Percentiles rank a stretch among this genome's conserved stretches.
Evolutionary conservation across 2,888 invertebrate genomes (phyloP).

Genomic region (Sphinx pinastri): DNA sequence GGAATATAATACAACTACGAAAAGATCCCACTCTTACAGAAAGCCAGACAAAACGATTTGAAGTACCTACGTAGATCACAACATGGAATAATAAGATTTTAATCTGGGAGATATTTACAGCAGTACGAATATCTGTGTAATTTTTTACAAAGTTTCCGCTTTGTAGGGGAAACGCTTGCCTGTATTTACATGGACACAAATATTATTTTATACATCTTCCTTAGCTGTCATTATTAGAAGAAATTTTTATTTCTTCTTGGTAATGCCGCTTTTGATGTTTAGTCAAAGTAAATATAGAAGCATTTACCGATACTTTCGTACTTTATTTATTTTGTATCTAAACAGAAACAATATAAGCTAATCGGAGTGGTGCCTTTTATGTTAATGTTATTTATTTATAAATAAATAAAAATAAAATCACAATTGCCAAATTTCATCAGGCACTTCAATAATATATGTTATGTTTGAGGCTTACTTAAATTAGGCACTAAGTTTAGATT

Average conservation of each 20-base stretch:
- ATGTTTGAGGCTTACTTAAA: too few species aligned
- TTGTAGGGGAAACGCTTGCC: neutral
- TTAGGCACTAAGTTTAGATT: neutral
- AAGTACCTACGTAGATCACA: too few species aligned
- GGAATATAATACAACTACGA: too few species aligned
- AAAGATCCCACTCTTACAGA: too few species aligned
- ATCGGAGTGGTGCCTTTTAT: neutral
- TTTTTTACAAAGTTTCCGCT: neutral
- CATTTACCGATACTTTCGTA: neutral
- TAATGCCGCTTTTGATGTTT: constrained; percentile 22
- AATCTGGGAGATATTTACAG: too few species aligned
- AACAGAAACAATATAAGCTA: constrained; percentile 4
- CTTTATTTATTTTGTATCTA: neutral
- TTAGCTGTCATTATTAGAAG: neutral
- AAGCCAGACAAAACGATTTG: too few species aligned
- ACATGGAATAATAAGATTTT: too few species aligned
- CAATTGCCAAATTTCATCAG: too few species aligned
- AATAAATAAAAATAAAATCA: too few species aligned
- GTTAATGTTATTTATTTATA: too few species aligned
- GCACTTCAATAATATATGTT: too few species aligned
- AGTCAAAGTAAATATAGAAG: constrained; percentile 31
- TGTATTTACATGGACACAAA: neutral
- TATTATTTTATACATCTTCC: constrained; percentile 12
- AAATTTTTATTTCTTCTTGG: constrained; percentile 14
- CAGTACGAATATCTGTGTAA: neutral